A percentile compares a stretch with the other conserved stretches of the same genome.
Evolutionary conservation across 1,140 invertebrate species (phyloP).

Genomic region (Tetramorium parvispinum): DNA sequence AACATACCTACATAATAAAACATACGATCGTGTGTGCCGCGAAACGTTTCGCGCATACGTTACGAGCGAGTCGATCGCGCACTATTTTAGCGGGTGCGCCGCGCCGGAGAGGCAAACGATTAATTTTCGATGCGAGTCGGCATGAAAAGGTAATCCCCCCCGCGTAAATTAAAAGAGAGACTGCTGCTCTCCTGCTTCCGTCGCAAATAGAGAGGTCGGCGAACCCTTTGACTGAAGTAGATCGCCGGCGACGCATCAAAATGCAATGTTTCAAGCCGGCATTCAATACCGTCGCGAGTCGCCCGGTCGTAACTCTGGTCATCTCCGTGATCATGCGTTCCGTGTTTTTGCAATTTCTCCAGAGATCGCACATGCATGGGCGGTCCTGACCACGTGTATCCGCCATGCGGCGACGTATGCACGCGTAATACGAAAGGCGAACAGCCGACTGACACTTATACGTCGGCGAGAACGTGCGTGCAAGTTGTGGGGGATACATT

Average conservation of each 20-base stretch:
- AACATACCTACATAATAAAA: conserved; percentile 35
- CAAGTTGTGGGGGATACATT: conserved; percentile 26
- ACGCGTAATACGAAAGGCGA: not conserved
- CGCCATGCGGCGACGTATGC: not conserved
- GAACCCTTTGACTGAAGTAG: not conserved
- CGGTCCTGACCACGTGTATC: conserved; percentile 27
- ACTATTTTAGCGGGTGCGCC: conserved; percentile 7
- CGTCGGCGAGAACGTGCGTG: not conserved
- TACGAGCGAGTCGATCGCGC: conserved; percentile 40
- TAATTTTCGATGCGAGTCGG: conserved; percentile 39
- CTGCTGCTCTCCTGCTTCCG: not conserved
- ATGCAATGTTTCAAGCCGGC: not conserved
- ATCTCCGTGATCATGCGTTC: not conserved
- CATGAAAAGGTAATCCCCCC: conserved; percentile 47
- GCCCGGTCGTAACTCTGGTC: not conserved
- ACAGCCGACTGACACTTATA: conserved; percentile 43
- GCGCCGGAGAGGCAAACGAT: not conserved
- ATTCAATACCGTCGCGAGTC: not conserved
- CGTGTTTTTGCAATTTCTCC: not conserved
- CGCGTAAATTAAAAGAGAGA: conserved; percentile 34
- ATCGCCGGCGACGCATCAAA: not conserved
- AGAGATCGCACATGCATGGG: conserved; percentile 11
- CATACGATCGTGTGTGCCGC: not conserved
- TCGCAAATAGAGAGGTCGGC: not conserved
- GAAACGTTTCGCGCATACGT: conserved; percentile 52